phyloP scores from a whole-genome alignment of 2,113 vertebrate species.

The Corythornis vintsioides region DNA sequence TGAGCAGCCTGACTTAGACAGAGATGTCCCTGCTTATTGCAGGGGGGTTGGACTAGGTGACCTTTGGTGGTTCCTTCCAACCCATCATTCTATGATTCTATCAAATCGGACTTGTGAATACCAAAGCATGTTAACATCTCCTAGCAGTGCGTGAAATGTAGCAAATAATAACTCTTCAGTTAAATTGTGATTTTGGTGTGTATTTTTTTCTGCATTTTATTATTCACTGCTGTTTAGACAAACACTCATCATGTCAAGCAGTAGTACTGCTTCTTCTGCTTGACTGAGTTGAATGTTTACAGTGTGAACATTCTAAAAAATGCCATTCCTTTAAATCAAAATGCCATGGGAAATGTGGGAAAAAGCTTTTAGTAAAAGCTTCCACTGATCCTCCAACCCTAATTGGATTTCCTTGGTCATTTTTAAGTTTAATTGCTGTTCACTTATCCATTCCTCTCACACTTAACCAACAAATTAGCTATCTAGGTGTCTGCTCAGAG shows the following conservation, averaged over 20 bases:
- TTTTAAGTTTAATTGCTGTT: not conserved
- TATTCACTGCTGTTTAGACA: not conserved
- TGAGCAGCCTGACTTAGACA: no score
- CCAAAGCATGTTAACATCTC: not conserved
- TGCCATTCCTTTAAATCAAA: not conserved
- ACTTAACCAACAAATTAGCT: not conserved
- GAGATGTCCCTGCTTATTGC: no score
- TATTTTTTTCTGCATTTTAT: not conserved
- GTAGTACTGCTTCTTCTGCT: not conserved
- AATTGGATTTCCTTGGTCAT: not conserved
- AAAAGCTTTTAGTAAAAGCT: not conserved
- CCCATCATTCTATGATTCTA: no score
- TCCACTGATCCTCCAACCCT: not conserved
- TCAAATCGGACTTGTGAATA: not conserved
- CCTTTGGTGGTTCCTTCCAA: no score
- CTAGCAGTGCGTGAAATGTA: rapidly evolving
- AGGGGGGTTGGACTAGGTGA: no score
- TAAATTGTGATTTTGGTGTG: not conserved
- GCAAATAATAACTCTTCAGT: not conserved
- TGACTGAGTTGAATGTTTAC: not conserved
- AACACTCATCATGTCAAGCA: not conserved
- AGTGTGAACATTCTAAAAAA: not conserved
- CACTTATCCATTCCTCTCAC: not conserved
- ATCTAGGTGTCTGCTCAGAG: not conserved
- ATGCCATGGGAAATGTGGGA: not conserved